These are phyloP conservation scores for Neocrepidodera transversa DNA, from an alignment of 2,888 invertebrate species.

Conservation along the genomic window DNA sequence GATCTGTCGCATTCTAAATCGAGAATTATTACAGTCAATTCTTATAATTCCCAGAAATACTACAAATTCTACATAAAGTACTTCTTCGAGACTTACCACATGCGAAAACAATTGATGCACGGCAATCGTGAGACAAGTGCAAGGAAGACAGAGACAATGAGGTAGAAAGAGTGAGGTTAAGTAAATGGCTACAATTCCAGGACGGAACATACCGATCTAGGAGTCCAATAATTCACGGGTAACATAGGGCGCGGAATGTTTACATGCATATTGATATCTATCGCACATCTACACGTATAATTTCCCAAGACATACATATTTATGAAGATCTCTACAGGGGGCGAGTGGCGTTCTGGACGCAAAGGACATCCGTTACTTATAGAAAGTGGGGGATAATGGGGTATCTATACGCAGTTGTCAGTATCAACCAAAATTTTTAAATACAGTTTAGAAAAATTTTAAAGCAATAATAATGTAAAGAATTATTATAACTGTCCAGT, in stretches of 20 bases:
- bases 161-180: slow-evolving; percentile 22
- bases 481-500: too few relatives aligned
- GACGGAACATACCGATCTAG: slow-evolving; percentile 50
- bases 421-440: too few relatives aligned
- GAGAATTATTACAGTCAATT: slow-evolving; percentile 1
- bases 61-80: slow-evolving; percentile 4
- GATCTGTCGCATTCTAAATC: background rate
- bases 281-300: slow-evolving; percentile 61
- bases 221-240: slow-evolving; percentile 55
- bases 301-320: slow-evolving; percentile 59
- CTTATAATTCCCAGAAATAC: slow-evolving; percentile 4
- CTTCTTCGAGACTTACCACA: slow-evolving; percentile 3
- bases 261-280: slow-evolving; percentile 62
- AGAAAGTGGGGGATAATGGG: background rate
- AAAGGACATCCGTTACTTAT: slow-evolving; percentile 50
- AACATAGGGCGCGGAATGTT: slow-evolving; percentile 60
- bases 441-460: too few relatives aligned
- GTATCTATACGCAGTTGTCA: too few relatives aligned
- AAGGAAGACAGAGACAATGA: slow-evolving; percentile 2
- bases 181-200: slow-evolving; percentile 45
- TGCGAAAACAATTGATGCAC: slow-evolving; percentile 20
- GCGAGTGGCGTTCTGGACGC: slow-evolving; percentile 47
- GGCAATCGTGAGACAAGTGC: slow-evolving; percentile 24
- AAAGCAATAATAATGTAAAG: too few relatives aligned
- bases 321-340: slow-evolving; percentile 50